Percentiles rank a stretch among this genome's conserved stretches.
Conservation (phyloP, 2,113 vertebrate species). For the Caranx ignobilis region DNA sequence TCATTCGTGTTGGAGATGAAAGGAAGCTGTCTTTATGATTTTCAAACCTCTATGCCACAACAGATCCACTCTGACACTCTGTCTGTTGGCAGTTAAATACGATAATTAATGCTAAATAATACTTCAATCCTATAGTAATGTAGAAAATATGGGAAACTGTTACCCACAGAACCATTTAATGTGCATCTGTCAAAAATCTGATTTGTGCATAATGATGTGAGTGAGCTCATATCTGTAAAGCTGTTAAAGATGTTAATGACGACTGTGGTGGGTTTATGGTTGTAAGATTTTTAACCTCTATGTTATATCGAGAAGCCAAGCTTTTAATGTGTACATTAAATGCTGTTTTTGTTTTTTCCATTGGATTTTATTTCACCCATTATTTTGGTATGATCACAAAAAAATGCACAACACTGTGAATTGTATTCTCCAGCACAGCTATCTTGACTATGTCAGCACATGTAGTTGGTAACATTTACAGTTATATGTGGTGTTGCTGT, state of each 20-base stretch:
- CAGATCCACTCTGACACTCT: constrained; percentile 12
- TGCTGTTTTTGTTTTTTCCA: not conserved
- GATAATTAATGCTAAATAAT: not conserved
- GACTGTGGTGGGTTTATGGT: not conserved
- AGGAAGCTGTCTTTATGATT: constrained; percentile 2
- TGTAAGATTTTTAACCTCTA: not conserved
- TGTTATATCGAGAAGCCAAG: not conserved
- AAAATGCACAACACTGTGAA: not conserved
- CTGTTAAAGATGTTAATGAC: not conserved
- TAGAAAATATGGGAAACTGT: not conserved
- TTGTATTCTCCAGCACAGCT: not conserved
- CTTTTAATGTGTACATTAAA: not conserved
- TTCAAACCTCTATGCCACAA: constrained; percentile 10
- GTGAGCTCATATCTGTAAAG: not conserved
- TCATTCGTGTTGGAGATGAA: constrained; percentile 19
- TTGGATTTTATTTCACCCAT: not conserved
- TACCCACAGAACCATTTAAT: not conserved
- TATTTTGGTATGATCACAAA: not conserved
- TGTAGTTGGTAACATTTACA: constrained; percentile 3
- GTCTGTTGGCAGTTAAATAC: not conserved
- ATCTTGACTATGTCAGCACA: constrained; percentile 2
- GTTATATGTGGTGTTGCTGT: constrained; percentile 4
- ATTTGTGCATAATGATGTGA: not conserved
- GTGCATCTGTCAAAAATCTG: not conserved
- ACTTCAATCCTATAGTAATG: not conserved